phyloP scores from a whole-genome alignment of 2,888 invertebrate genomes.

The Labia minor region DNA sequence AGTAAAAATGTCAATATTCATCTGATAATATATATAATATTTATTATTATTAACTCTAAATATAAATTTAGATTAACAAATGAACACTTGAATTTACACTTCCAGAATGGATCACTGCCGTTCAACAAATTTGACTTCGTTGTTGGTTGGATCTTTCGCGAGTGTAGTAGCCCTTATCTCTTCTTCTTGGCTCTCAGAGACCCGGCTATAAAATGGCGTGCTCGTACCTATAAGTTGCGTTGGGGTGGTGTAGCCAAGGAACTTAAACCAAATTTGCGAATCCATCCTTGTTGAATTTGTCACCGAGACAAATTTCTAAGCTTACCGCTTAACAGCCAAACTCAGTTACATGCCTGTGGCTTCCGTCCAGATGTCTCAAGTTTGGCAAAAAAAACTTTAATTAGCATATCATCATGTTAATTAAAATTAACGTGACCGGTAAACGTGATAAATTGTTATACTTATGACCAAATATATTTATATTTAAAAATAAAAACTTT shows the following conservation, averaged over 20 bases:
- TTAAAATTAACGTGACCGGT: slow-evolving; percentile 7
- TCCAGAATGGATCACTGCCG: slow-evolving; percentile 78
- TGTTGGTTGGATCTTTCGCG: slow-evolving; percentile 88
- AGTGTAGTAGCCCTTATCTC: slow-evolving; percentile 78
- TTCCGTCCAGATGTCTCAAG: slow-evolving; percentile 13
- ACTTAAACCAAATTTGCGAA: slow-evolving; percentile 50
- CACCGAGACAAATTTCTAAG: neutral
- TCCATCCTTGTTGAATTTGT: neutral
- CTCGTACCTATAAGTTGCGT: slow-evolving; percentile 76
- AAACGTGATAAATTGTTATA: slow-evolving; percentile 7
- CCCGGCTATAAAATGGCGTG: slow-evolving; percentile 87
- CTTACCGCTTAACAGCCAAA: neutral
- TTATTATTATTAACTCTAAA: too few species aligned
- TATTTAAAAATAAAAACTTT: too few species aligned
- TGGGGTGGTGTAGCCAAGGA: slow-evolving; percentile 96
- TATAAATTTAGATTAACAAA: too few species aligned
- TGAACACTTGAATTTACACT: slow-evolving; percentile 28
- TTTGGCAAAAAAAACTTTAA: slow-evolving; percentile 3
- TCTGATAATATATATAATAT: too few species aligned
- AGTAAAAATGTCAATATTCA: too few species aligned
- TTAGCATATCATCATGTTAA: slow-evolving; percentile 13
- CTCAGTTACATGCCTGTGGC: slow-evolving; percentile 7
- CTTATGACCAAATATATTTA: neutral
- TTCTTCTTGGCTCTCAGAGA: slow-evolving; percentile 77
- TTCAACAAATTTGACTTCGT: slow-evolving; percentile 93